A percentile compares a stretch with the other conserved stretches of the same genome.
phyloP scores from a whole-genome alignment of 2,113 vertebrate species.

The Erythrocebus patas region DNA sequence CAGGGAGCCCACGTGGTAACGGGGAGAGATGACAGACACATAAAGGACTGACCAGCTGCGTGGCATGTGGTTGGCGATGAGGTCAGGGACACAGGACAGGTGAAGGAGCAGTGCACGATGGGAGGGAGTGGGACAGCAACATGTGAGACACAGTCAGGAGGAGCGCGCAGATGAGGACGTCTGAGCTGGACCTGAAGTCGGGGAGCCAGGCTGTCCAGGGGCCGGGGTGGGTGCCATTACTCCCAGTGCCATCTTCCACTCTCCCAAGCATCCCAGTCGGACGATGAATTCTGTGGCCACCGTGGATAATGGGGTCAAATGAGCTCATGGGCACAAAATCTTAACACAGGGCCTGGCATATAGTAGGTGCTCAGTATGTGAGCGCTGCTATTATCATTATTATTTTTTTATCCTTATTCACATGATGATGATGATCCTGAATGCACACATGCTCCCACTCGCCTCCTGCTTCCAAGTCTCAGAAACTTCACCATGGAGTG shows the following conservation, averaged over 20 bases:
- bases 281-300: not conserved
- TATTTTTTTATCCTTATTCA: not conserved
- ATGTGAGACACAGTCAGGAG: not conserved
- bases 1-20: accelerated
- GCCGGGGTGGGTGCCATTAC: not conserved
- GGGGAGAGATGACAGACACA: not conserved
- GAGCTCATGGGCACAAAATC: not conserved
- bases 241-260: not conserved
- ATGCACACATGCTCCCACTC: not conserved
- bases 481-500: not conserved
- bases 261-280: not conserved
- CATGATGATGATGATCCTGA: not conserved
- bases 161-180: not conserved
- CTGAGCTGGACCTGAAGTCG: not conserved
- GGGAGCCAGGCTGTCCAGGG: not conserved
- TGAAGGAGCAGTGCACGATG: too few species aligned
- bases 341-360: not conserved
- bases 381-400: not conserved
- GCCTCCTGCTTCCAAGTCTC: not conserved
- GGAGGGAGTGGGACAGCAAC: not conserved
- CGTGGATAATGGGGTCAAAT: too few species aligned
- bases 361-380: too few species aligned
- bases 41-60: accelerated
- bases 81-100: accelerated
- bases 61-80: not conserved